Conservation (phyloP, 2,888 invertebrate species). For the Dimorphilus gyrociliatus region DNA sequence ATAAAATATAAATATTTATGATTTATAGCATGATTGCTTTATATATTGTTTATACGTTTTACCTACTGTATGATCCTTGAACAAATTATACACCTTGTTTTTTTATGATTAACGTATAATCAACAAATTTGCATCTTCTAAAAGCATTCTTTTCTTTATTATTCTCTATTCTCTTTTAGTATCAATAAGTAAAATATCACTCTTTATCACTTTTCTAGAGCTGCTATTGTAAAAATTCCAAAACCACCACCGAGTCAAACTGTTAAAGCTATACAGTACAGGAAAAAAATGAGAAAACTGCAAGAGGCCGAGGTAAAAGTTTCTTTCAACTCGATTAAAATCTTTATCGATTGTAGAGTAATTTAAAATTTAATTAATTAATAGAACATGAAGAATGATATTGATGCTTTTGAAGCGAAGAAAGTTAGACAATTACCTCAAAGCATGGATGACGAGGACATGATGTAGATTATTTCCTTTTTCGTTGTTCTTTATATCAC, state of each 20-base stretch:
- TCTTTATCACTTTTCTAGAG: constrained; percentile 26
- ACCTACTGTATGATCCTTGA: too few species aligned
- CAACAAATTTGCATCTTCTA: too few species aligned
- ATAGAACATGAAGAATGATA: constrained; percentile 23
- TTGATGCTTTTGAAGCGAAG: constrained; percentile 29
- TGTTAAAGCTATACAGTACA: constrained; percentile 16
- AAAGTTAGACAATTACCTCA: constrained; percentile 27
- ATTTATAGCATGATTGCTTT: too few species aligned
- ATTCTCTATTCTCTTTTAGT: too few species aligned
- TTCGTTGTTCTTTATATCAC: background rate
- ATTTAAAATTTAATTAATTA: constrained; percentile 6
- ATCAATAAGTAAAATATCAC: too few species aligned
- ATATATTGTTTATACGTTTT: too few species aligned
- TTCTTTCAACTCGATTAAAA: background rate
- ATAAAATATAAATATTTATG: too few species aligned
- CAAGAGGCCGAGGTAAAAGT: constrained; percentile 19
- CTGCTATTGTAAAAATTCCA: constrained; percentile 33
- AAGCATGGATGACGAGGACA: constrained; percentile 1
- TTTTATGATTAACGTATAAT: too few species aligned
- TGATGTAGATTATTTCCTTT: constrained; percentile 2
- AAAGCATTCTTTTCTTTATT: too few species aligned
- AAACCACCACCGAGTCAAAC: constrained; percentile 28
- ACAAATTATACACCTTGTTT: too few species aligned
- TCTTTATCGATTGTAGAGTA: too few species aligned
- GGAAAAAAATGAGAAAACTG: constrained; percentile 13